Base-by-base conservation (phyloP, 2,113 vertebrate genomes). In the Oryzias curvinotus region DNA sequence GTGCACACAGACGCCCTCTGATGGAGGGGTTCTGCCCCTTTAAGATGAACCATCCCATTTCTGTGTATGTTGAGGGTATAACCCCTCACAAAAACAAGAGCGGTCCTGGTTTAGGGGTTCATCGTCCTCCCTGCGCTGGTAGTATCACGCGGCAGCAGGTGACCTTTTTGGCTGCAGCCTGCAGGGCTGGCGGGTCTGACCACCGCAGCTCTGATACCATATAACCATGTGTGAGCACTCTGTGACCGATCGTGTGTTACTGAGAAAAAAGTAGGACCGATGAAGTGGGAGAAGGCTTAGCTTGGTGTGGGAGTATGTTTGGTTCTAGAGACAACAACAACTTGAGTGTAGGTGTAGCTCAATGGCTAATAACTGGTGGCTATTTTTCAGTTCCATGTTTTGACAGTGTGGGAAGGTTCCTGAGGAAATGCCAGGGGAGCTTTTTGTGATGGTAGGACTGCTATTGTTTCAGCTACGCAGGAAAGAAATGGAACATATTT, bases 61-160 rank as follows among this genome's bases (percentile, higher is more conserved):
- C 82, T 59, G 57, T 54, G 59, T 58, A 36, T 62, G 54, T 69
- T 65, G 67, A 62, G 48, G 67, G 71, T 71, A 63, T 67, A 71
- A 73, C 59, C 52, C 68, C 77, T 75, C 75, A 80, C 65, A 52
- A 58, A 21, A 54, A 63, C 52, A 72, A 72, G 54, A 78, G 48
- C 26, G 52, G 52, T 73, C 57, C 63, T 13, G 75, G 78, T 82
- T 77, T 61, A 56, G 65, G 65, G 61, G 75, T 84, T 72, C 62
- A 5, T 18, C 26, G 52, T 21, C 54, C 62, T 52, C 58, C 17
- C 52, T 49, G 17, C 68, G 43, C 56, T 10, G 52, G 53, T 56
- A 73, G 76, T 70, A 74, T 90, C 87, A 82, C 76, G 90, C 82
- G 75, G 85, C 87, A 89, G 73, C 54, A 60, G 46, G 55, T 10